Percentiles rank a stretch among this genome's conserved stretches.
Conservation (phyloP, 2,113 vertebrate genomes). For the Psammodynastes pulverulentus region DNA sequence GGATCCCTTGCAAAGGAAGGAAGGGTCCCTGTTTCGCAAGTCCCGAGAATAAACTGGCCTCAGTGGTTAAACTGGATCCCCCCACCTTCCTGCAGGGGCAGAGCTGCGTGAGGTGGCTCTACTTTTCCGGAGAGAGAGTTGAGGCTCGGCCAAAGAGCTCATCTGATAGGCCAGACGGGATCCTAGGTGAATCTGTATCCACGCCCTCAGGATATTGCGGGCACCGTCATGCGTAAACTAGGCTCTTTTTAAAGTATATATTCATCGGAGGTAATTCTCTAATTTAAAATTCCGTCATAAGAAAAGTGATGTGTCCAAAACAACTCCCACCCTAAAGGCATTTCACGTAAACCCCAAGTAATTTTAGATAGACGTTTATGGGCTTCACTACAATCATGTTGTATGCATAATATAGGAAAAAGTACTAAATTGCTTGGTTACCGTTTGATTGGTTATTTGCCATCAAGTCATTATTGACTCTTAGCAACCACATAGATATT, state of each 20-base stretch:
- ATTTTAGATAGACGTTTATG: neutral
- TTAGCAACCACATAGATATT: neutral
- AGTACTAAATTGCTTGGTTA: neutral
- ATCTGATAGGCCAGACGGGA: neutral
- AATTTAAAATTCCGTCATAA: neutral
- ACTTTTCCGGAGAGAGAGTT: neutral
- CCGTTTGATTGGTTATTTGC: neutral
- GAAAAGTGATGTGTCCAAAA: neutral
- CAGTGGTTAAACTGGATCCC: neutral
- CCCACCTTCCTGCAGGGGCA: neutral
- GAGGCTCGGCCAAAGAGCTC: neutral
- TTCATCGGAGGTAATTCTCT: neutral
- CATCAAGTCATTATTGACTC: neutral
- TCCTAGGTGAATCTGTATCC: neutral
- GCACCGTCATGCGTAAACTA: neutral
- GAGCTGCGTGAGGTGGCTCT: neutral
- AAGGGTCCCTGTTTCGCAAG: neutral
- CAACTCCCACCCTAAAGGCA: neutral
- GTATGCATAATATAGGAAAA: neutral
- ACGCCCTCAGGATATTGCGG: neutral
- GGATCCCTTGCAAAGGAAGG: neutral
- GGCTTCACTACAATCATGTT: neutral
- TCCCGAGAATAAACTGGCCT: neutral
- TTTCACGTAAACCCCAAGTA: neutral
- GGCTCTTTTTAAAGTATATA: neutral